phyloP scores from a whole-genome alignment of 2,797 vertebrate genomes.

The Nannoperca obscura region DNA sequence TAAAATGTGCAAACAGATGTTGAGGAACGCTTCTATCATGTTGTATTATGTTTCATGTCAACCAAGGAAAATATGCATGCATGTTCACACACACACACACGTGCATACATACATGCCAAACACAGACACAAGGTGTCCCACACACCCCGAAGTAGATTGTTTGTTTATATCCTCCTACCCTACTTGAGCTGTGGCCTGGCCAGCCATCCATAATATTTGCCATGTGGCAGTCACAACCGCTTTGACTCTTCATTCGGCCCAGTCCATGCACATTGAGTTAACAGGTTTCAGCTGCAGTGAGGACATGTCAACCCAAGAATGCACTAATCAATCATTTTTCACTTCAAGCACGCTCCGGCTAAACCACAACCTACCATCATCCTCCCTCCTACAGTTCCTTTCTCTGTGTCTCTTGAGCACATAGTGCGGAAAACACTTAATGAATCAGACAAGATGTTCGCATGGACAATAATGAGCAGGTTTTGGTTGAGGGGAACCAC shows the following conservation, averaged over 20 bases:
- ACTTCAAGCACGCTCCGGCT: conserved; percentile 73
- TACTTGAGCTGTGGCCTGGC: conserved; percentile 57
- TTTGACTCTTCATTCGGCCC: conserved; percentile 70
- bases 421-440: conserved; percentile 75
- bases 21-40: conserved; percentile 70
- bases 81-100: conserved; percentile 34
- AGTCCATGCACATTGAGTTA: conserved; percentile 76
- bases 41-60: conserved; percentile 69
- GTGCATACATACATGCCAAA: conserved; percentile 45
- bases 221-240: conserved; percentile 79
- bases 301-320: conserved; percentile 78
- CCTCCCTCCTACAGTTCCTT: conserved; percentile 57
- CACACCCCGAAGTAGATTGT: conserved; percentile 45
- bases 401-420: conserved; percentile 73
- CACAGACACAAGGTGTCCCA: conserved; percentile 50
- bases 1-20: conserved; percentile 71
- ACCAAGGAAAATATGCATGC: conserved; percentile 39
- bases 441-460: conserved; percentile 85
- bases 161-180: conserved; percentile 63
- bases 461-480: conserved; percentile 84
- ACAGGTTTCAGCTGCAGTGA: conserved; percentile 81
- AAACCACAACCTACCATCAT: conserved; percentile 71
- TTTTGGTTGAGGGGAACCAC: conserved; percentile 81
- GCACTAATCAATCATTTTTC: conserved; percentile 85
- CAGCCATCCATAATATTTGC: conserved; percentile 78